These are phyloP conservation scores for Corythaixoides concolor DNA, from an alignment of 2,113 vertebrate species.

Conservation along the genomic window DNA sequence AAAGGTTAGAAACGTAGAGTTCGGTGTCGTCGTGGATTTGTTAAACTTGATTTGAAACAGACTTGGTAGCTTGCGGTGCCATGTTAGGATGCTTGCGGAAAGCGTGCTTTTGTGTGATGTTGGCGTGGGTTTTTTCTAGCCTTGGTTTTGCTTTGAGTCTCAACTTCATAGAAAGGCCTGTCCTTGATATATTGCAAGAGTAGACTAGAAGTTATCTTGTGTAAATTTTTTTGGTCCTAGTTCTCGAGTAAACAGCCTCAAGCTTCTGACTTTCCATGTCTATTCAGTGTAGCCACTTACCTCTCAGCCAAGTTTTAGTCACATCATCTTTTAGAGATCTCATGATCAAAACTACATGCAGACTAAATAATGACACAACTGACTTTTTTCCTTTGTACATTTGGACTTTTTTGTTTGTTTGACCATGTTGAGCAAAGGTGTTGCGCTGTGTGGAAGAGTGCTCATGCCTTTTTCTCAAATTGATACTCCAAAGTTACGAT, in stretches of 20 bases:
- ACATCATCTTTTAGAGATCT: neutral
- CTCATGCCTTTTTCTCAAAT: neutral
- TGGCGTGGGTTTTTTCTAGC: neutral
- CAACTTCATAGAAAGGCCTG: neutral
- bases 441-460: neutral
- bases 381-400: accelerated
- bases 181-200: neutral
- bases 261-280: neutral
- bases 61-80: neutral
- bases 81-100: neutral
- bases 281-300: neutral
- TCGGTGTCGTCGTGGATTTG: accelerated
- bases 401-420: neutral
- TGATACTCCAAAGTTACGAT: accelerated
- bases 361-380: neutral
- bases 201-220: neutral
- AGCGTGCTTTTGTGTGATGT: neutral
- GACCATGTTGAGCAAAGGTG: neutral
- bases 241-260: neutral
- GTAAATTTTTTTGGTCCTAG: neutral
- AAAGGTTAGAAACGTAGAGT: neutral
- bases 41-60: neutral
- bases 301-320: neutral
- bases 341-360: accelerated
- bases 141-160: constrained; percentile 9